These are phyloP conservation scores for Tylochromis polylepis DNA, from an alignment of 2,113 vertebrate species.

Conservation along the genomic window DNA sequence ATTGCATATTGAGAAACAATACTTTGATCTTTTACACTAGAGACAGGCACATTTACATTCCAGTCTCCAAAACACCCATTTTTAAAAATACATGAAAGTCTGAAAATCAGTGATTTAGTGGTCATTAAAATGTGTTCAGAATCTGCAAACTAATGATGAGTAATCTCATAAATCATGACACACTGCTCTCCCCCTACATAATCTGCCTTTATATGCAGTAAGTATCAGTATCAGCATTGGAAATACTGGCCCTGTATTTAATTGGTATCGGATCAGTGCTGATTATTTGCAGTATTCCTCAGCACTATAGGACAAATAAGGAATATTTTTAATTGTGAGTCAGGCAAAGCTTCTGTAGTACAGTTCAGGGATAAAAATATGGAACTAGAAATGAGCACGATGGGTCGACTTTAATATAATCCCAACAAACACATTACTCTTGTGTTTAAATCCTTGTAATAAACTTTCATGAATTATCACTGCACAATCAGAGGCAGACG, in stretches of 20 bases:
- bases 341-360: background rate
- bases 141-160: background rate
- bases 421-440: background rate
- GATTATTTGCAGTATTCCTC: background rate
- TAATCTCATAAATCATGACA: background rate
- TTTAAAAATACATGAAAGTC: background rate
- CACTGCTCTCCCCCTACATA: background rate
- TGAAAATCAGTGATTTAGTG: background rate
- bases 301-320: background rate
- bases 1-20: too few relatives aligned
- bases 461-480: background rate
- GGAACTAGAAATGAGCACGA: background rate
- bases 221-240: background rate
- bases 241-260: background rate
- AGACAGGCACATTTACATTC: background rate
- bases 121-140: background rate
- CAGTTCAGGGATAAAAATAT: background rate
- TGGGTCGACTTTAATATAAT: background rate
- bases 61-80: background rate
- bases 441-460: rapidly evolving
- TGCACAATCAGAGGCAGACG: slow-evolving; percentile 4
- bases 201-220: background rate
- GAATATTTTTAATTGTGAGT: background rate
- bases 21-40: background rate
- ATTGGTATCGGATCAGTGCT: background rate